Evolutionary conservation across 1,140 invertebrate species (phyloP), one percentile per base, ranked within the genome.

Genomic region (Megalopta genalis): DNA sequence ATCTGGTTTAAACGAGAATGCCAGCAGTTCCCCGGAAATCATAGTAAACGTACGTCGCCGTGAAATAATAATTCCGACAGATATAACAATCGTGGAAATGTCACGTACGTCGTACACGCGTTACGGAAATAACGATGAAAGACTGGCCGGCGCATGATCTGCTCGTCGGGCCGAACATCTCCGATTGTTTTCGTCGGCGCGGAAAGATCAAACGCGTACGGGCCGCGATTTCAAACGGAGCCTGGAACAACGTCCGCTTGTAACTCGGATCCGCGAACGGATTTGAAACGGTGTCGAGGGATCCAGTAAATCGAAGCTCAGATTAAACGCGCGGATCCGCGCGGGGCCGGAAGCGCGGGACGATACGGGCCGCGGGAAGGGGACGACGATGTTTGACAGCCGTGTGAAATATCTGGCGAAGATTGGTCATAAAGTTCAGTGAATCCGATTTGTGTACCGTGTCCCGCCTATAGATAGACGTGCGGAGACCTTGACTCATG

Each of bases 321-420:
- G 63, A 59, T 49, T 0, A 25, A 59, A 59, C 14, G 21, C 21
- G 8, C 1, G 16, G 27, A 25, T 46, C 10, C 14, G 7, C 12
- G 10, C 12, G 21, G 1, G 49, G 21, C 49, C 69, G 70, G 77
- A 66, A 78, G 63, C 46, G 63, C 46, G 18, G 5, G 10, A 0
- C 16, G 54, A 77, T 59, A 8, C n/a, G n/a, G n/a, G 66, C 10
- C 42, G 67, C 16, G 21, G 37, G 37, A 8, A 21, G 37, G 21
- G 46, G 37, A 77, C 74, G 37, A 77, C 74, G 76, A 65, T 78
- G 70, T 77, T 77, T 77, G 67, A 77, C 75, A 77, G 75, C 23
- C 9, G 14, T 2, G 25, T 66, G 62, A 79, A 63, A 73, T 66
- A 72, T 65, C 21, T 37, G n/a, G 2, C 32, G 37, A 57, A 60